phyloP scores from a whole-genome alignment of 1,140 invertebrate genomes.

The Nomia melanderi region DNA sequence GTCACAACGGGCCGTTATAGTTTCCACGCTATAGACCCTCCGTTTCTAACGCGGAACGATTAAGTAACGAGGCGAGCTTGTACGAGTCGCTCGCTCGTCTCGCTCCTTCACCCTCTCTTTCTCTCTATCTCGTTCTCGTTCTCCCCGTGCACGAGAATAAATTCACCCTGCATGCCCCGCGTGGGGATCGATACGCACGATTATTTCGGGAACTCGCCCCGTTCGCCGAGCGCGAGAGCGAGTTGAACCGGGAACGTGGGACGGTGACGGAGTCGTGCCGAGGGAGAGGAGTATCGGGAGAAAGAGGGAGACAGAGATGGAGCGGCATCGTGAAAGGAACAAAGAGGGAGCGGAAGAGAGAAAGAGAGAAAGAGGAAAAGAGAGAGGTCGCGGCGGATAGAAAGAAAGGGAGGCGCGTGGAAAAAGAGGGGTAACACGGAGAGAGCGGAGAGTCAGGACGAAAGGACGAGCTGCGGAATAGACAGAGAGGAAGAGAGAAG shows the following conservation, averaged over 20 bases:
- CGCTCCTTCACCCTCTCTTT: conserved; percentile 2
- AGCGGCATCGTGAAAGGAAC: too few relatives aligned
- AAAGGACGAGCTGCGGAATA: background rate
- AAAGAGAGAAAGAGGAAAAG: background rate
- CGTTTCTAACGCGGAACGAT: conserved; percentile 61
- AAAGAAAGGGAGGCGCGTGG: background rate
- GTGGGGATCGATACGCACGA: conserved; percentile 69
- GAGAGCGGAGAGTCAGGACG: conserved; percentile 10
- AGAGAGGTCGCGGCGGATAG: background rate
- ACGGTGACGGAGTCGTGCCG: conserved; percentile 7
- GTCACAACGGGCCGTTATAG: conserved; percentile 46
- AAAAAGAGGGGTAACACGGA: conserved; percentile 10
- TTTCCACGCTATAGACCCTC: conserved; percentile 45
- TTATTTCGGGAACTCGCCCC: conserved; percentile 70
- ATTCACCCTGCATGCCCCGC: conserved; percentile 65
- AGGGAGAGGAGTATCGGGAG: background rate
- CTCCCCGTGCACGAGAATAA: conserved; percentile 66
- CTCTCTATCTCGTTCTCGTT: conserved; percentile 25
- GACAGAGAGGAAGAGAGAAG: too few relatives aligned
- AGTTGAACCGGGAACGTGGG: conserved; percentile 40
- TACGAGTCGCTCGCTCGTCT: conserved; percentile 28
- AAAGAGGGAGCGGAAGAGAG: background rate
- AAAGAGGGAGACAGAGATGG: background rate
- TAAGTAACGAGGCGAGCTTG: conserved; percentile 64
- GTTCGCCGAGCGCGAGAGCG: conserved; percentile 50